phyloP scores from a whole-genome alignment of 2,888 invertebrate species.

The Willowsia nigromaculata region DNA sequence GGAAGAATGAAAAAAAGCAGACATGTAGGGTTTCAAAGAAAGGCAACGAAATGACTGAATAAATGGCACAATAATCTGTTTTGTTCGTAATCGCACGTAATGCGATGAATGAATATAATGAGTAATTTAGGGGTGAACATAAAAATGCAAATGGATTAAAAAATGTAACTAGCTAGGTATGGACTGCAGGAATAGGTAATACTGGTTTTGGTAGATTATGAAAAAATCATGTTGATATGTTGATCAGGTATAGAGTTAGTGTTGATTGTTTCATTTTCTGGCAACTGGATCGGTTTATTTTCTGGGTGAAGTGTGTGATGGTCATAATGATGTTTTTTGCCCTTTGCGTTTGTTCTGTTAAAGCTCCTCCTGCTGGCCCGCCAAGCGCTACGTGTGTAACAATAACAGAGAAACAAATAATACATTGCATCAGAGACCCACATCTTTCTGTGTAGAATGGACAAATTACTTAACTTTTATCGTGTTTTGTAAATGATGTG shows the following conservation, averaged over 20 bases:
- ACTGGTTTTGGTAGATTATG: not conserved
- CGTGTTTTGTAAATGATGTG: not conserved
- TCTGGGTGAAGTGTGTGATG: constrained; percentile 38
- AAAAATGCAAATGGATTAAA: no score
- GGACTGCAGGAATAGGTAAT: no score
- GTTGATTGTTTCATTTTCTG: constrained; percentile 14
- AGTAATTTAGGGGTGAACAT: no score
- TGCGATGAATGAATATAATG: no score
- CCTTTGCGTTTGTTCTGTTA: not conserved
- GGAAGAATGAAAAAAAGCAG: no score
- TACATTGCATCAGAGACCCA: not conserved
- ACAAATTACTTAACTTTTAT: not conserved
- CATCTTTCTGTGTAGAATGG: constrained; percentile 1
- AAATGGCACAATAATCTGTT: no score
- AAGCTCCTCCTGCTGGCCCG: constrained; percentile 57
- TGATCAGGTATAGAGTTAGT: not conserved
- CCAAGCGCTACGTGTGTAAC: constrained; percentile 36
- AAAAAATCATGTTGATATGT: not conserved
- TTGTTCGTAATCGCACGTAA: no score
- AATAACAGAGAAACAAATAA: constrained; percentile 15
- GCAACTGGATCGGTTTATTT: not conserved
- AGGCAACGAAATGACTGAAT: no score
- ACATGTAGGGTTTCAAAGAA: no score
- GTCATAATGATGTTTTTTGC: not conserved
- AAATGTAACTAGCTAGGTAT: no score